Evolutionary conservation across 2,797 vertebrate species (phyloP).

Genomic region (Lepilemur septentrionalis): DNA sequence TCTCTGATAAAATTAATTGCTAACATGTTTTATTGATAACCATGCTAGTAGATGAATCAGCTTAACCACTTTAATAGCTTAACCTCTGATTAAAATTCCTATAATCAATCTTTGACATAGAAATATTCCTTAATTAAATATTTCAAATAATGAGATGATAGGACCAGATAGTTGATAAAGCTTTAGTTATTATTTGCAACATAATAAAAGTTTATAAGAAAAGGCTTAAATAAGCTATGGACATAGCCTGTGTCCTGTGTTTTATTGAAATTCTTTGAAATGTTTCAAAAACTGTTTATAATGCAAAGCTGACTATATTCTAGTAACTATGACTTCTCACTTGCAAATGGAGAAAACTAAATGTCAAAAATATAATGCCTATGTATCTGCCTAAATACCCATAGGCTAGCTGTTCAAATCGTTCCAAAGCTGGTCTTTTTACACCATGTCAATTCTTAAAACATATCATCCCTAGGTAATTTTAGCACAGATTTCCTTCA

Average conservation of each 20-base stretch:
- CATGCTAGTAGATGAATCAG: slow-evolving; percentile 58
- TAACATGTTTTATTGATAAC: slow-evolving; percentile 72
- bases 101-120: slow-evolving; percentile 58
- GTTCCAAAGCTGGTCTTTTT: not conserved
- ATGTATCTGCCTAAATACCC: not conserved
- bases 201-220: not conserved
- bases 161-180: slow-evolving; percentile 32
- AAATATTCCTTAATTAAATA: slow-evolving; percentile 68
- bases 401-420: not conserved
- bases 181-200: not conserved
- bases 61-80: slow-evolving; percentile 52
- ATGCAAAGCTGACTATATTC: not conserved
- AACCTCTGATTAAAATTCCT: slow-evolving; percentile 65
- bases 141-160: slow-evolving; percentile 60
- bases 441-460: not conserved
- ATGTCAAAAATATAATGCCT: not conserved
- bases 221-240: not conserved
- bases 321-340: slow-evolving; percentile 41
- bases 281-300: not conserved
- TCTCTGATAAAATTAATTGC: slow-evolving; percentile 69
- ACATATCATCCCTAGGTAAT: not conserved
- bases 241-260: not conserved
- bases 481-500: slow-evolving; percentile 34
- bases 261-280: slow-evolving; percentile 36
- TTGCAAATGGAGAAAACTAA: not conserved